Percentiles rank a stretch among this genome's conserved stretches.
Evolutionary conservation across 2,797 vertebrate genomes (phyloP).

Genomic region (Agapornis canus): DNA sequence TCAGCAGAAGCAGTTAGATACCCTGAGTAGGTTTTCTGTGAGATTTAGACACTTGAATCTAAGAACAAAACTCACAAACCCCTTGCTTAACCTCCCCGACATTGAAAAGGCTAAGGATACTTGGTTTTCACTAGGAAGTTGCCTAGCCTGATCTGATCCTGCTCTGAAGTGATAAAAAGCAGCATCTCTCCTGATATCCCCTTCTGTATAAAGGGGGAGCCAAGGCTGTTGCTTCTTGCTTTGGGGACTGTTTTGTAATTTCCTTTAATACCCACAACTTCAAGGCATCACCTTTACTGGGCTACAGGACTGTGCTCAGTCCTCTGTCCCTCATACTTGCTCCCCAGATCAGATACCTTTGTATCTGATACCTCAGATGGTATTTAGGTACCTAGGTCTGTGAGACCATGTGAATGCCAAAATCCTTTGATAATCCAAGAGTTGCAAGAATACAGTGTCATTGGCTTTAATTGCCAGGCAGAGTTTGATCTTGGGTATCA

Average conservation of each 20-base stretch:
- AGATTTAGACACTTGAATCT: neutral
- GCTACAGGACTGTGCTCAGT: neutral
- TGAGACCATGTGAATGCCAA: neutral
- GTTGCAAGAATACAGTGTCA: neutral
- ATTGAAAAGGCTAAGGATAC: neutral
- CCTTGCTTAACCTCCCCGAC: neutral
- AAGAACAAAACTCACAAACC: neutral
- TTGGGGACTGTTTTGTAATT: neutral
- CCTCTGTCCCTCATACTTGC: neutral
- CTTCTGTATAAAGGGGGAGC: neutral
- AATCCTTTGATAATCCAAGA: neutral
- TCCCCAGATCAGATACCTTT: neutral
- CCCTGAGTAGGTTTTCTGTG: neutral
- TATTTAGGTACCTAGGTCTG: neutral
- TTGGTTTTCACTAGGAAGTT: neutral
- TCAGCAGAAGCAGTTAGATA: neutral
- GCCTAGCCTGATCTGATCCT: neutral
- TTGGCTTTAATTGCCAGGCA: neutral
- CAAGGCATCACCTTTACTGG: neutral
- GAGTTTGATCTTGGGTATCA: neutral
- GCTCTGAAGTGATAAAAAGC: neutral
- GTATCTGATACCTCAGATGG: neutral
- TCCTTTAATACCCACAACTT: neutral
- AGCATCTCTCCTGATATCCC: neutral
- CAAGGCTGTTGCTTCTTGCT: neutral